Conservation (phyloP, 2,797 vertebrate genomes). For the Novumbra hubbsi region DNA sequence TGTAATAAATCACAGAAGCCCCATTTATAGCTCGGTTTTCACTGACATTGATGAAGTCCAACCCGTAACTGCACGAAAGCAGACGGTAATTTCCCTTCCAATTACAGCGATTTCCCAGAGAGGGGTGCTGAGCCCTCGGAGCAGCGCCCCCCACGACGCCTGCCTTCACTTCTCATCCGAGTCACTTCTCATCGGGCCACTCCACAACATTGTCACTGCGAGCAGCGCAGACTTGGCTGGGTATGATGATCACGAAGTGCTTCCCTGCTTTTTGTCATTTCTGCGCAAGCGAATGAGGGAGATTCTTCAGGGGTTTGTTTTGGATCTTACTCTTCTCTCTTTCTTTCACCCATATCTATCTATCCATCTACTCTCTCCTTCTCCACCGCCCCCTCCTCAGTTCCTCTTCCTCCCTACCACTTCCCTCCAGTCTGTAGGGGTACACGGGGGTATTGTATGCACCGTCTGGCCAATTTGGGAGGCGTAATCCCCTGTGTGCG, state of each 20-base stretch:
- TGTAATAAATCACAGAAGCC: not conserved
- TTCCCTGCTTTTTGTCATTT: not conserved
- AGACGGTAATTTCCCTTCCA: conserved; percentile 42
- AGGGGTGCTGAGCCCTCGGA: conserved; percentile 2
- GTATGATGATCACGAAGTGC: not conserved
- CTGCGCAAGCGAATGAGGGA: not conserved
- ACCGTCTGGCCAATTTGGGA: not conserved
- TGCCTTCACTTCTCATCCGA: conserved; percentile 45
- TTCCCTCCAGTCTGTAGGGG: not conserved
- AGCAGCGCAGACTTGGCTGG: conserved; percentile 14
- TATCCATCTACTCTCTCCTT: no score
- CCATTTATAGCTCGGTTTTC: not conserved
- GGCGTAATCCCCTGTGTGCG: conserved; percentile 16
- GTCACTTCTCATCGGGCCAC: conserved; percentile 37
- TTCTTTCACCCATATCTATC: no score
- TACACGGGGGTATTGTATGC: not conserved
- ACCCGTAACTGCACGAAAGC: conserved; percentile 27
- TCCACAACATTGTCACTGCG: conserved; percentile 35
- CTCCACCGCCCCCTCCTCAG: no score
- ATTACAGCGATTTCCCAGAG: conserved; percentile 52
- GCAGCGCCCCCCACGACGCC: conserved; percentile 34
- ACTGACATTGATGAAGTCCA: conserved; percentile 18
- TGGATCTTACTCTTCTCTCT: no score
- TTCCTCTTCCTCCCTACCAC: no score
- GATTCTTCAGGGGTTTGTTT: no score